Percentiles rank a stretch among this genome's conserved stretches.
These are phyloP conservation scores for Hypomecis atomaria DNA, from an alignment of 2,888 invertebrate species.

Conservation along the genomic window DNA sequence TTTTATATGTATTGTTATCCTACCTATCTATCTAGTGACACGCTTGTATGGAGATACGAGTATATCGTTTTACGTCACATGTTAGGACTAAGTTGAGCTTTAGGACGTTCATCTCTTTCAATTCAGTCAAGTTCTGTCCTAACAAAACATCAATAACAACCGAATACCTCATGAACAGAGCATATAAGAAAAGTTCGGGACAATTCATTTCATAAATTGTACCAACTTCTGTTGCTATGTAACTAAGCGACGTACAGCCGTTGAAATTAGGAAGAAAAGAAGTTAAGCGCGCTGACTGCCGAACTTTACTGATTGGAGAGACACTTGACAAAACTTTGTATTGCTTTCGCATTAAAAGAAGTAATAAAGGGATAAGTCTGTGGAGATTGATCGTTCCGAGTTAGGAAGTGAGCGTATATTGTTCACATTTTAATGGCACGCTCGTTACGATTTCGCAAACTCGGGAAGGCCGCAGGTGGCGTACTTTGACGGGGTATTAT, in stretches of 20 bases:
- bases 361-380: slow-evolving; percentile 43
- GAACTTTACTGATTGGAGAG: slow-evolving; percentile 53
- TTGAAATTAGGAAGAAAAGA: slow-evolving; percentile 42
- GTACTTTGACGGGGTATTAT: slow-evolving; percentile 1
- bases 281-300: slow-evolving; percentile 35
- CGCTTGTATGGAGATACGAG: no score
- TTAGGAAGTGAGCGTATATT: slow-evolving; percentile 34
- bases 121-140: background rate
- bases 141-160: background rate
- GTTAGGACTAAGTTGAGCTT: no score
- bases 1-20: no score
- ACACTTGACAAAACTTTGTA: slow-evolving; percentile 55
- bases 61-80: no score
- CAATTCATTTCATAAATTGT: slow-evolving; percentile 30
- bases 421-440: slow-evolving; percentile 42
- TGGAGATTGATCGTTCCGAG: slow-evolving; percentile 44
- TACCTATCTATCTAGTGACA: no score
- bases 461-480: slow-evolving; percentile 6
- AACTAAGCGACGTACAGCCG: slow-evolving; percentile 24
- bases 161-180: background rate
- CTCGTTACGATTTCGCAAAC: slow-evolving; percentile 25
- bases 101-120: no score
- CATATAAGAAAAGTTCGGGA: slow-evolving; percentile 9
- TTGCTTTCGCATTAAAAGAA: slow-evolving; percentile 51
- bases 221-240: slow-evolving; percentile 24